Conservation (phyloP, 2,113 vertebrate genomes). For the Callocephalon fimbriatum region DNA sequence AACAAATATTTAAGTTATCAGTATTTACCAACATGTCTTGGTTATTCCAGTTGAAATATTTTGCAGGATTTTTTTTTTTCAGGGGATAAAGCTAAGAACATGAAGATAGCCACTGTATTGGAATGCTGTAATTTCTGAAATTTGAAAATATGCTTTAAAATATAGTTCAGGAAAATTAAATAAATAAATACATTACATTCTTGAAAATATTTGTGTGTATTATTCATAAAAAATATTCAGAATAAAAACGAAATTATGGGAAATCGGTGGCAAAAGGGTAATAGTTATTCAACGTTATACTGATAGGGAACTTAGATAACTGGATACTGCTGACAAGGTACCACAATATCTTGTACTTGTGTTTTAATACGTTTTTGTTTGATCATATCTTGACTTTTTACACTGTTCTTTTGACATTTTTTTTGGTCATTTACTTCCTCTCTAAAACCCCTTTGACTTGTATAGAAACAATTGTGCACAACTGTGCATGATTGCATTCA, state of each 20-base stretch:
- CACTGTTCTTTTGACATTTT: neutral
- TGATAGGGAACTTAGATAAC: neutral
- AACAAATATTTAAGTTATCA: neutral
- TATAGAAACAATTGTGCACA: neutral
- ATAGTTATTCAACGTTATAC: neutral
- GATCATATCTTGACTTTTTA: neutral
- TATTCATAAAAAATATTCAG: neutral
- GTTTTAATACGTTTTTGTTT: neutral
- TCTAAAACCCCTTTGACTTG: neutral
- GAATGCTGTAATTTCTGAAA: neutral
- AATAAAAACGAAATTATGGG: neutral
- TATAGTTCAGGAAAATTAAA: neutral
- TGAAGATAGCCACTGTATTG: neutral
- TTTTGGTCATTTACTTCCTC: neutral
- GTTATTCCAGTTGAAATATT: neutral
- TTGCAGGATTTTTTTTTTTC: neutral
- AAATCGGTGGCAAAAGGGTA: neutral
- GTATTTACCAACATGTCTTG: neutral
- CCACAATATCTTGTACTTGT: neutral
- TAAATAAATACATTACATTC: neutral
- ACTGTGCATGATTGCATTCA: neutral
- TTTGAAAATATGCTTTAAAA: neutral
- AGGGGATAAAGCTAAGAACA: neutral
- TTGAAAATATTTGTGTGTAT: neutral
- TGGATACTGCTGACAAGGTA: neutral